Conservation (phyloP, 2,797 vertebrate genomes). For the Novumbra hubbsi region DNA sequence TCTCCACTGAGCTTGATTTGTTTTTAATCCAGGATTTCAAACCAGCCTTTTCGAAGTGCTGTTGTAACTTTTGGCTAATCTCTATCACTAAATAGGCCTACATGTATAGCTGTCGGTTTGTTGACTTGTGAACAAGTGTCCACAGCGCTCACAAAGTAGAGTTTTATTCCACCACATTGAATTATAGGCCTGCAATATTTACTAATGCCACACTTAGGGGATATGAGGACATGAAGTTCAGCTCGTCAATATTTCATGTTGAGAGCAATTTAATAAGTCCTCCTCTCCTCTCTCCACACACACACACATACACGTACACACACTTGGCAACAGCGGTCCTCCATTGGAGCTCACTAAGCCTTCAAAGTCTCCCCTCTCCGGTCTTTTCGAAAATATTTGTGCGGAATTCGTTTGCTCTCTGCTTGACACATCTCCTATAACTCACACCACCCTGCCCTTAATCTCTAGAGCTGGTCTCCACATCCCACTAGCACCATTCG, state of each 20-base stretch:
- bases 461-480: not conserved
- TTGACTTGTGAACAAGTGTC: conserved; percentile 35
- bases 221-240: conserved; percentile 37
- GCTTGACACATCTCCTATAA: conserved; percentile 10
- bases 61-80: too few relatives aligned
- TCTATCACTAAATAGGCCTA: not conserved
- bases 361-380: conserved; percentile 37
- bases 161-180: conserved; percentile 46
- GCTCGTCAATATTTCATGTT: conserved; percentile 58
- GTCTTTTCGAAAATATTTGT: conserved; percentile 42
- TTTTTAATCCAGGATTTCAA: too few relatives aligned
- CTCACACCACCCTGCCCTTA: conserved; percentile 26
- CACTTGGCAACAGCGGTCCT: conserved; percentile 2
- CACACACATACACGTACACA: not conserved
- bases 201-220: conserved; percentile 49
- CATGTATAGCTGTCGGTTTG: conserved; percentile 2
- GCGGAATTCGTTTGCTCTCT: conserved; percentile 45
- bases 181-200: conserved; percentile 44
- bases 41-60: too few relatives aligned
- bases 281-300: not conserved
- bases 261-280: conserved; percentile 53
- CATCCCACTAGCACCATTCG: not conserved
- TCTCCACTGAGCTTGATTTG: too few relatives aligned
- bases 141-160: conserved; percentile 31
- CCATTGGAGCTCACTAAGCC: conserved; percentile 32